A percentile compares a stretch with the other conserved stretches of the same genome.
phyloP scores from a whole-genome alignment of 2,888 invertebrate species.

The Drosophila melanosoma region DNA sequence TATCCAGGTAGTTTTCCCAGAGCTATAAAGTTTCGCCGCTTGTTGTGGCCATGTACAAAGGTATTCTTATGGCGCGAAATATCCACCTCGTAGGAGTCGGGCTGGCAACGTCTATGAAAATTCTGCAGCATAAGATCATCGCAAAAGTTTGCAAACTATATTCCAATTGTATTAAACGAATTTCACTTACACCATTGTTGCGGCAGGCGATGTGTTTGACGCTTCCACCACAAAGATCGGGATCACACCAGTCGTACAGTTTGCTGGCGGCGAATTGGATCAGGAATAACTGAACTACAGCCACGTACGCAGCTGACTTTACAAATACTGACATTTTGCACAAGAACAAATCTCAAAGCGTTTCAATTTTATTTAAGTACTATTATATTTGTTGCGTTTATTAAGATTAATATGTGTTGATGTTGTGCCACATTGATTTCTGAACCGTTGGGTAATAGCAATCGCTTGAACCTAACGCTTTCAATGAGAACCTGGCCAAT shows the following conservation, averaged over 20 bases:
- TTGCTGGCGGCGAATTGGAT: conserved; percentile 47
- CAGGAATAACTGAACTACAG: conserved; percentile 51
- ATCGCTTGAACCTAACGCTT: conserved; percentile 45
- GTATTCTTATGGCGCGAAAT: conserved; percentile 67
- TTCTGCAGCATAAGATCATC: conserved; percentile 52
- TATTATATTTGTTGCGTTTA: not conserved
- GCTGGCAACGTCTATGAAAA: conserved; percentile 77
- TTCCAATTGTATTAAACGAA: not conserved
- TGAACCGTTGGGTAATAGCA: conserved; percentile 26
- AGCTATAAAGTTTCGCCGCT: conserved; percentile 82
- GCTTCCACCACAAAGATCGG: conserved; percentile 68
- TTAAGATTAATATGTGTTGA: conserved; percentile 9
- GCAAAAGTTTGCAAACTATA: not conserved
- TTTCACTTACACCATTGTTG: conserved; percentile 80
- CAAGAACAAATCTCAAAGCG: not conserved
- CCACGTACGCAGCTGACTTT: conserved; percentile 47
- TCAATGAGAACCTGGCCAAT: conserved; percentile 60
- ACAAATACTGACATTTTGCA: conserved; percentile 50
- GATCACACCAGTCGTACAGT: conserved; percentile 81
- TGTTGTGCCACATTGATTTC: conserved; percentile 53
- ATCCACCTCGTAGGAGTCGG: conserved; percentile 79
- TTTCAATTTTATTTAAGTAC: conserved; percentile 1
- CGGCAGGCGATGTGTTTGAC: conserved; percentile 81
- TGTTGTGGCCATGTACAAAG: conserved; percentile 83
- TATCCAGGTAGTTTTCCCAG: conserved; percentile 83